These are phyloP conservation scores for Limulus polyphemus DNA, from an alignment of 2,888 invertebrate genomes.

Conservation along the genomic window DNA sequence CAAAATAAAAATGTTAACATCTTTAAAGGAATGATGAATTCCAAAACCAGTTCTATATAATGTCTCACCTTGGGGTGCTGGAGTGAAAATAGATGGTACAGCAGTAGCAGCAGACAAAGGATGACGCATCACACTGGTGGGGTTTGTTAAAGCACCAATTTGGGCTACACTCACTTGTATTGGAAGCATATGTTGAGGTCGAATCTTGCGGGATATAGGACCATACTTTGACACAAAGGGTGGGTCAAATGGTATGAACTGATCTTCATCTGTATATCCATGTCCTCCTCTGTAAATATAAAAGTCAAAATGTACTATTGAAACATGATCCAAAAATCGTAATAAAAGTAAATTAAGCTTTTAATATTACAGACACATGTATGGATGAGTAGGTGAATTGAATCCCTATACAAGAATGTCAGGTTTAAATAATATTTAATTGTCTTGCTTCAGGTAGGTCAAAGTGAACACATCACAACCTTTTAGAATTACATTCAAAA, in stretches of 20 bases:
- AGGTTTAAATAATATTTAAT: too few relatives aligned
- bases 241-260: conserved; percentile 53
- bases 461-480: too few relatives aligned
- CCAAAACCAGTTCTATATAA: background rate
- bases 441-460: too few relatives aligned
- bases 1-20: background rate
- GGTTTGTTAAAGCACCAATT: conserved; percentile 22
- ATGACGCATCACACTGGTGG: conserved; percentile 19
- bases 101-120: conserved; percentile 22
- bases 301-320: too few relatives aligned
- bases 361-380: too few relatives aligned
- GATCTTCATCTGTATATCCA: conserved; percentile 44
- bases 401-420: too few relatives aligned
- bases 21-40: background rate
- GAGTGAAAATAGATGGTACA: conserved; percentile 19
- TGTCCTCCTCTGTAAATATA: too few relatives aligned
- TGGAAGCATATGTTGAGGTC: conserved; percentile 10
- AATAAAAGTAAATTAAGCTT: too few relatives aligned
- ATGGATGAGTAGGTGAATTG: too few relatives aligned
- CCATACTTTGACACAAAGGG: conserved; percentile 54
- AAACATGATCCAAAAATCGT: too few relatives aligned
- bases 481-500: too few relatives aligned
- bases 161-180: conserved; percentile 24
- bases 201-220: conserved; percentile 47
- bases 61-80: conserved; percentile 10